Evolutionary conservation across 1,140 invertebrate genomes (phyloP), one percentile per base, ranked within the genome.

Genomic region (Harpegnathos saltator): DNA sequence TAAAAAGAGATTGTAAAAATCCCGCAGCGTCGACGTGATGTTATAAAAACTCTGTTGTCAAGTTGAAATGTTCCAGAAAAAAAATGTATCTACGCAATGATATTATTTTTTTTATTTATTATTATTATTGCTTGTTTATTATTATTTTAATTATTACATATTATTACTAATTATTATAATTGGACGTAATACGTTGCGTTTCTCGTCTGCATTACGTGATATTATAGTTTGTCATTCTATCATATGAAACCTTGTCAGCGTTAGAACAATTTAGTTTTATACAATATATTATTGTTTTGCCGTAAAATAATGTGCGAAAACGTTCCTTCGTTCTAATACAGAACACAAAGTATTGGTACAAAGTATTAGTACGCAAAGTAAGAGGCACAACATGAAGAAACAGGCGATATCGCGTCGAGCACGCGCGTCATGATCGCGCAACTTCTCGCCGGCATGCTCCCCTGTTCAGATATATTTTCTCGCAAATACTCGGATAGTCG

Each of bases 391-490:
- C 1, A 74, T 22, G 9, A 33, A 5, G 73, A 52, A 52, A 33
- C 3, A 11, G 12, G n/a, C 68, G 50, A n/a, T 1, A 48, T 22
- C 12, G 62, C n/a, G 33, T 44, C 38, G 7, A 9, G 38, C 38
- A 44, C n/a, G 29, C 1, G 19, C 22, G 4, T 24, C 48, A 29
- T 0, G 7, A 12, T 38, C 66, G 38, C 38, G 52, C 62, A n/a
- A 77, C 54, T 33, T 77, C 24, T 33, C 54, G 19, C 48, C 17
- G 17, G 56, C 52, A 44, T 83, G 33, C 17, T 19, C 17, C 66
- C 81, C 81, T 83, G 38, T 56, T 75, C 81, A 17, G 15, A 83
- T 75, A 75, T 75, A 83, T 83, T 75, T 83, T 75, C 61, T 65
- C 65, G 58, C 71, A 75, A 83, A 83, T 83, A 77, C 61, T 56